These are phyloP conservation scores for Druon quercuslanigerum DNA, from an alignment of 1,140 invertebrate genomes.

Conservation along the genomic window DNA sequence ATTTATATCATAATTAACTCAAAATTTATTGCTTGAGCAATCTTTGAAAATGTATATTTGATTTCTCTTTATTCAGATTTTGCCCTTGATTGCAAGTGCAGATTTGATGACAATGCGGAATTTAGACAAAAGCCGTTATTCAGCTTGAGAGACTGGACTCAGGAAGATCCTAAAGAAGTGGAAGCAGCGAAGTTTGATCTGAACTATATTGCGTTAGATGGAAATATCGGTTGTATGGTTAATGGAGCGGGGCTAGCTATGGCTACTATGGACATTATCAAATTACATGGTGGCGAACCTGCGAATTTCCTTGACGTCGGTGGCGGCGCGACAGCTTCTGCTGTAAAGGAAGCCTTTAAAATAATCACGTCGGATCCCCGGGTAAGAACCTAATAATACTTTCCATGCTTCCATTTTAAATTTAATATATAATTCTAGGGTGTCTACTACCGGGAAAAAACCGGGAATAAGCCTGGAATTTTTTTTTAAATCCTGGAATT, in stretches of 20 bases:
- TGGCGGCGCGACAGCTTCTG: conserved; percentile 93
- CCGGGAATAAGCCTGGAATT: too few relatives aligned
- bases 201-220: conserved; percentile 98
- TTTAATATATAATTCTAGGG: too few relatives aligned
- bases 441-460: too few relatives aligned
- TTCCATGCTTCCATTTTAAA: too few relatives aligned
- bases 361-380: conserved; percentile 92
- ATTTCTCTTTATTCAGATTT: conserved; percentile 80
- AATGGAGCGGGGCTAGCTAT: conserved; percentile 99
- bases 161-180: conserved; percentile 96
- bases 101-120: conserved; percentile 97
- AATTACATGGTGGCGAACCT: conserved; percentile 93
- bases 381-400: conserved; percentile 79
- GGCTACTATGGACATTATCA: conserved; percentile 99
- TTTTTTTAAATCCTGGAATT: too few relatives aligned
- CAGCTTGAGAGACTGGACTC: conserved; percentile 88
- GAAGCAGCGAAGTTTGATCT: conserved; percentile 94
- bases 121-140: conserved; percentile 96
- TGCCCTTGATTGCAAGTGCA: conserved; percentile 95
- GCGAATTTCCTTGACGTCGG: conserved; percentile 98
- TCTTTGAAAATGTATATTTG: conserved; percentile 35
- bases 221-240: conserved; percentile 89
- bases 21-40: conserved; percentile 25
- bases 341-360: conserved; percentile 96
- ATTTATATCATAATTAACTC: conserved; percentile 25